Conservation (phyloP, 2,888 invertebrate genomes). For the Carterocephalus palaemon region DNA sequence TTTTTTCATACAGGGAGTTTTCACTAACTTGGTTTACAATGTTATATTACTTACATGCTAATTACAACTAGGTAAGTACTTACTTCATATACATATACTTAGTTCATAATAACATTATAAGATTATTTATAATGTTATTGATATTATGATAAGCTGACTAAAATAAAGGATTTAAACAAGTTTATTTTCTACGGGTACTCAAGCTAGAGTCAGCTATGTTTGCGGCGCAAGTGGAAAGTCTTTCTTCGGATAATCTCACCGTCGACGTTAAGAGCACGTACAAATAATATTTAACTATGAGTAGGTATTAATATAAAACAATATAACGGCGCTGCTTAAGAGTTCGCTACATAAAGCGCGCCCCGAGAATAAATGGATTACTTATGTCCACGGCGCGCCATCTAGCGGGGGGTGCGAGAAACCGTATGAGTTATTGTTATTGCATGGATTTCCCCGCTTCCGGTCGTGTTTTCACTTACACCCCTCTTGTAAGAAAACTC, state of each 20-base stretch:
- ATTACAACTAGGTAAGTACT: too few relatives aligned
- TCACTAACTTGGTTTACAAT: too few relatives aligned
- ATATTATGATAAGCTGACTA: too few relatives aligned
- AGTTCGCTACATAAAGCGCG: constrained; percentile 73
- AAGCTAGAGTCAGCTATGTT: too few relatives aligned
- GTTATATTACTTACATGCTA: too few relatives aligned
- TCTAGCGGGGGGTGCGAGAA: constrained; percentile 71
- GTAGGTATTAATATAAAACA: constrained; percentile 74
- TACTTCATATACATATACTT: too few relatives aligned
- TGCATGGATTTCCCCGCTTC: constrained; percentile 71
- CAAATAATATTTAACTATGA: constrained; percentile 55
- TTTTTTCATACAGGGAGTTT: too few relatives aligned
- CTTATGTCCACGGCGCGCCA: constrained; percentile 73
- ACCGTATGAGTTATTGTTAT: constrained; percentile 76
- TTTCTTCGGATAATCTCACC: constrained; percentile 48
- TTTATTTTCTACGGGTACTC: too few relatives aligned
- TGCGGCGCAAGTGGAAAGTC: constrained; percentile 18
- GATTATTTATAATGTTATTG: too few relatives aligned
- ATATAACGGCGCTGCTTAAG: constrained; percentile 66
- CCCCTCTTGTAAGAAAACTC: constrained; percentile 66
- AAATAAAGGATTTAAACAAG: too few relatives aligned
- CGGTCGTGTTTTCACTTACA: constrained; percentile 75
- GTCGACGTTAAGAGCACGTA: constrained; percentile 47
- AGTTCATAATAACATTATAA: too few relatives aligned
- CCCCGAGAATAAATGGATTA: constrained; percentile 79